Evolutionary conservation across 2,113 vertebrate genomes (phyloP), one percentile per base, ranked within the genome.

Genomic region (Microcebus lehilahytsara): DNA sequence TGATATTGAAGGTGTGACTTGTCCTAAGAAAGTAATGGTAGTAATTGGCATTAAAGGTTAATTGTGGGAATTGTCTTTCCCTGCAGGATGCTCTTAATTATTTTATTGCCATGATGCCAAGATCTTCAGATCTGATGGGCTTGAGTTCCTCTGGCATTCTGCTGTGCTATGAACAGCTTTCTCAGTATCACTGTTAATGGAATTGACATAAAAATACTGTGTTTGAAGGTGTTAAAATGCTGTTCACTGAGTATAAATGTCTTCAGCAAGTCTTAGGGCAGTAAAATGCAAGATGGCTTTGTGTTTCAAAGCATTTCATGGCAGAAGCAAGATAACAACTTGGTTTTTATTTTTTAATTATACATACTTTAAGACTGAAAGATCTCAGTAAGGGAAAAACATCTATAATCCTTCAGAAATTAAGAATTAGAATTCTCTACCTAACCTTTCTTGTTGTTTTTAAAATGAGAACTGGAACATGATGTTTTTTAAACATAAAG

Each of bases 41-140:
- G 75, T 94, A 95, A 95, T 85, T 97, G 90, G 51, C 83, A 92
- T 92, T 94, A 79, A 97, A 86, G 94, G 79, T 96, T 98, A 97
- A 97, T 97, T 81, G 84, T 96, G 64, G 71, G 66, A 86, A 78
- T 96, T 89, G n/a, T 93, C 91, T 88, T 96, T 83, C 95, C 94
- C 90, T 89, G 69, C 9, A 75, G 93, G 71, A 34, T 85, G 22
- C 77, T 89, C 94, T 93, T 97, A 95, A 97, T 97, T 98, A 85
- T 97, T 97, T 98, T 96, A 96, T 89, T 91, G 80, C 60, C 75
- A 8, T 69, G 56, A 40, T 93, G 46, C 62, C 37, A 9, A 90
- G 93, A 64, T 96, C 95, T 96, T 93, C 91, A 86, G 77, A 95
- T 96, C 23, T 22, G 81, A 96, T 92, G 92, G 51, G 58, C 87